Evolutionary conservation across 2,797 vertebrate species (phyloP).

Genomic region (Trachops cirrhosus): DNA sequence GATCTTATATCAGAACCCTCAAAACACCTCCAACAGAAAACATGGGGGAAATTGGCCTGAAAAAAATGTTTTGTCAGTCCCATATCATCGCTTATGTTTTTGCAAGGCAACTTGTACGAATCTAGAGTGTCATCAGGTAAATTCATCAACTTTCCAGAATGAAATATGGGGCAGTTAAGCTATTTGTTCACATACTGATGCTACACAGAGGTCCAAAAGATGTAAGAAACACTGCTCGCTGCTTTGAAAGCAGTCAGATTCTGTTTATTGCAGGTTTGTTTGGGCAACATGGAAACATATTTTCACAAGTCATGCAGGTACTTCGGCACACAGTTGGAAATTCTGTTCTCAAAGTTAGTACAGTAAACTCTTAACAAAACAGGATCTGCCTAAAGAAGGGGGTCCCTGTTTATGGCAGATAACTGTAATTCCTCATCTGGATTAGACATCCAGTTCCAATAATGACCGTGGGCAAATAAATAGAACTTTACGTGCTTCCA

Average conservation of each 20-base stretch:
- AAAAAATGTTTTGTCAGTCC: background rate
- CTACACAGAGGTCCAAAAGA: background rate
- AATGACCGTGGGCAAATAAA: slow-evolving; percentile 36
- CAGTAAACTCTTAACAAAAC: background rate
- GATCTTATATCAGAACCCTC: background rate
- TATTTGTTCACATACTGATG: background rate
- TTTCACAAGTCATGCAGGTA: background rate
- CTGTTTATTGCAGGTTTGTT: background rate
- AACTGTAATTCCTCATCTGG: background rate
- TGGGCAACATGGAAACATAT: background rate
- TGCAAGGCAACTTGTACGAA: background rate
- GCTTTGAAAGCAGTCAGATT: background rate
- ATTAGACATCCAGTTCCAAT: slow-evolving; percentile 24
- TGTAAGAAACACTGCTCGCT: background rate
- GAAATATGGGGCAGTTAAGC: background rate
- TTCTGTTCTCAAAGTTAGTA: slow-evolving; percentile 12
- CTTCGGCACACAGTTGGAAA: background rate
- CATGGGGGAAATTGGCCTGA: background rate
- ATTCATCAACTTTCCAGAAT: background rate
- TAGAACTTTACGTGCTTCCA: background rate
- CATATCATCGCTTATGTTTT: background rate
- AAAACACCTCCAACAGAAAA: background rate
- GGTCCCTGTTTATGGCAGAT: slow-evolving; percentile 9
- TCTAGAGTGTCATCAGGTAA: background rate
- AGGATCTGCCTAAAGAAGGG: background rate